Percentiles rank a stretch among this genome's conserved stretches.
Evolutionary conservation across 1,140 invertebrate genomes (phyloP).

Genomic region (Microplitis demolitor): DNA sequence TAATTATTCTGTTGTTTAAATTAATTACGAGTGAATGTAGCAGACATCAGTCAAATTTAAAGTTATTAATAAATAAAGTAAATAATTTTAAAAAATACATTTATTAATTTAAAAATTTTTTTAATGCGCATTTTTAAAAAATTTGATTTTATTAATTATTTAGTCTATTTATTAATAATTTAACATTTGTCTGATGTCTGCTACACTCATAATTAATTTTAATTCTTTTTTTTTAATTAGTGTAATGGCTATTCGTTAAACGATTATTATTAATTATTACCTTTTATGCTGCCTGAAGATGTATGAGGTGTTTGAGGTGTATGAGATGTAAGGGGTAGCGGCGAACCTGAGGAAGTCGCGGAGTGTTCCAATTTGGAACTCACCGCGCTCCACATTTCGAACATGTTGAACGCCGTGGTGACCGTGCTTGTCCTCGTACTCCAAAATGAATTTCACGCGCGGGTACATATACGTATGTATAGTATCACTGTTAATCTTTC

Average conservation of each 20-base stretch:
- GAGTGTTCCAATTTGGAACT: slow-evolving; percentile 78
- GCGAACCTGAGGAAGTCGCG: slow-evolving; percentile 59
- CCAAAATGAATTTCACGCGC: slow-evolving; percentile 20
- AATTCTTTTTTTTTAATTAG: neutral
- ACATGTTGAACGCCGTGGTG: slow-evolving; percentile 74
- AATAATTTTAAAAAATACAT: no score
- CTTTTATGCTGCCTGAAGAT: slow-evolving; percentile 84
- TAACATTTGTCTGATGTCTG: no score
- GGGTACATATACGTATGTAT: slow-evolving; percentile 20
- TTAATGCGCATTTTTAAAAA: no score
- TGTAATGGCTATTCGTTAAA: neutral
- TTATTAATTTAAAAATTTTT: no score
- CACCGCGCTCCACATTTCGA: slow-evolving; percentile 86
- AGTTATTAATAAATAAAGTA: no score
- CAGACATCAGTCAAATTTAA: no score
- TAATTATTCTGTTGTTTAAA: no score
- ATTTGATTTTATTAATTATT: no score
- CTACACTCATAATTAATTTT: no score
- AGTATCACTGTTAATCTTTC: neutral
- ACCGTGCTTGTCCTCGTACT: slow-evolving; percentile 35
- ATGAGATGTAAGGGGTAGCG: slow-evolving; percentile 56
- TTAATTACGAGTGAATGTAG: no score
- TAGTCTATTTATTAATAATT: no score
- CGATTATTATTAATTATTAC: slow-evolving; percentile 58
- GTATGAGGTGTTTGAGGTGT: slow-evolving; percentile 73